Evolutionary conservation across 2,797 vertebrate genomes (phyloP).

Genomic region (Phylloscopus collybita): DNA sequence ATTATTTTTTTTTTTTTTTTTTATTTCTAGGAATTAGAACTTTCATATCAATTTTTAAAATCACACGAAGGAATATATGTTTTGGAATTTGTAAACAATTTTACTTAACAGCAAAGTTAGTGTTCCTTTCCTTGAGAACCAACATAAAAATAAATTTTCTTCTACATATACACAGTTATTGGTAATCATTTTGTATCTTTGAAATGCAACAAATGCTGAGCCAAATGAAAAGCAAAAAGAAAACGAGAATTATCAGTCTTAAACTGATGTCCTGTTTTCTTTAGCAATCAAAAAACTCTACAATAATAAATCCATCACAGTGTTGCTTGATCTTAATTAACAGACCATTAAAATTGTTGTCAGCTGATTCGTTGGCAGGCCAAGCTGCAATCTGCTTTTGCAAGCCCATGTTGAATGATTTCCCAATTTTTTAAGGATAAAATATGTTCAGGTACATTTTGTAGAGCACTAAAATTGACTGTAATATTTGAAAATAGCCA

Average conservation of each 20-base stretch:
- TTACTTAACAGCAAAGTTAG: neutral
- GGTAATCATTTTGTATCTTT: neutral
- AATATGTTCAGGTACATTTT: neutral
- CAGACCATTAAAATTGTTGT: neutral
- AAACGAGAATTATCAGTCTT: neutral
- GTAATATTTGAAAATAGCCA: neutral
- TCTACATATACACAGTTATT: neutral
- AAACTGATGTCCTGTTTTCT: neutral
- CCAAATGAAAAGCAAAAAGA: neutral
- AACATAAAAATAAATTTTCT: neutral
- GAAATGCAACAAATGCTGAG: neutral
- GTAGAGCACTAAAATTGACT: neutral
- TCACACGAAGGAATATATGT: neutral
- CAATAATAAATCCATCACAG: neutral
- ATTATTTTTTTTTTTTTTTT: neutral
- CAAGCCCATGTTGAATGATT: neutral
- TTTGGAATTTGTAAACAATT: neutral
- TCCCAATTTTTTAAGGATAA: neutral
- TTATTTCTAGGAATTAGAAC: neutral
- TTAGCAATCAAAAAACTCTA: neutral
- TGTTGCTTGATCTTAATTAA: neutral
- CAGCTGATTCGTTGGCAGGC: neutral
- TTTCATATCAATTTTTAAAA: neutral
- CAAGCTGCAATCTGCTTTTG: neutral
- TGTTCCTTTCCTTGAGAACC: neutral